Base-by-base conservation (phyloP, 2,113 vertebrate species). In the Xyliphius kryptos region DNA sequence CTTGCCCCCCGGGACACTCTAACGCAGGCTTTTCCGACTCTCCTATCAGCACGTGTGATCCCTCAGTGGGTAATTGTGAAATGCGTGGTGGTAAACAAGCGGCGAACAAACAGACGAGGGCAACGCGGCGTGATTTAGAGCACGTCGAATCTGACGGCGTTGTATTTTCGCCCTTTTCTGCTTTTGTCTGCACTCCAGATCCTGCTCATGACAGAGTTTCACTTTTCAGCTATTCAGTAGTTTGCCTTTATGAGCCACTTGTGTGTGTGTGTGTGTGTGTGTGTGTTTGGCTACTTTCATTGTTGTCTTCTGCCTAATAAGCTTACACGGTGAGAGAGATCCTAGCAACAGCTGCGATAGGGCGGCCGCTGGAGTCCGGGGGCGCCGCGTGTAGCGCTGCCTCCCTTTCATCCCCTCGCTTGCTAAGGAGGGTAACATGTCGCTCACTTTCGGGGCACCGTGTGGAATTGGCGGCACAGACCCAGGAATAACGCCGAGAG, bases 321-420 rank as follows among this genome's bases (percentile, higher is more conserved):
- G 84, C 79, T 79, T 71, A 74, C 76, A 66, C 13, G 36, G 50
- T 61, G 52, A 36, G 69, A n/a, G 56, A 74, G 74, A 66, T 73
- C 81, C 62, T 73, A 80, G 81, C 81, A 80, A 87, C 79, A 37
- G 73, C 71, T 69, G 66, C 65, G 76, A 73, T 71, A 77, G 74
- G 70, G 74, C 73, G 77, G 76, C 69, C 64, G 48, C 4, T 77
- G 65, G 74, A 50, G 50, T 79, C 74, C 51, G 64, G 72, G 73
- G 77, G 71, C 62, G 65, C 68, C 19, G 51, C 77, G 14, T 22
- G 5, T 13, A 19, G 61, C 21, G 55, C 55, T 55, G 22, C 13
- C 54, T 48, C 21, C 9, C 57, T 62, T 59, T 52, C 56, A 50
- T 68, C 49, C 62, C 46, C 61, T 63, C 2, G 60, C 61, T 70